Evolutionary conservation across 1,140 invertebrate species (phyloP), one percentile per base, ranked within the genome.

Genomic region (Hormaphis cornu): DNA sequence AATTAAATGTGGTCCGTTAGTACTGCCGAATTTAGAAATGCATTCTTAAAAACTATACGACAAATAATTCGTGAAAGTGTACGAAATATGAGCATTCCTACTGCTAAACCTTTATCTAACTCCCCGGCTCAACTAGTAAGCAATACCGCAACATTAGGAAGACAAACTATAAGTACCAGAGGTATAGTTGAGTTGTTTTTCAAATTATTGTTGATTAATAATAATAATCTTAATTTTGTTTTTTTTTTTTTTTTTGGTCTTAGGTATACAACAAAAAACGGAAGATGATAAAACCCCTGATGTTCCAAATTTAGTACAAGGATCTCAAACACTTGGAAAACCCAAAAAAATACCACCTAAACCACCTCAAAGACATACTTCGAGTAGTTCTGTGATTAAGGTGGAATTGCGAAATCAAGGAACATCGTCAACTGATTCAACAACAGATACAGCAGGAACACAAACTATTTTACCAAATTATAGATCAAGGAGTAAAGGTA

Each of bases 41-140:
- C 93, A 72, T 97, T 97, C 82, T 83, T 98, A 72, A 94, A 93
- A 79, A 96, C 93, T 52, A 97, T 97, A 73, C 84, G 94, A 59
- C 93, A 97, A 80, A 97, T 96, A 46, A 97, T 97, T 71, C 84
- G 94, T 69, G 95, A 97, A 79, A 93, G 90, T 69, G 93, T 95
- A 12, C 84, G 92, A 72, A 95, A 95, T 75, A 95, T 95, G 92
- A 93, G 88, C 75, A 90, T 95, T 80, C 92, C 93, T 70, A 85
- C 86, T 71, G 88, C 86, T 35, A 88, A 89, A 73, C 87, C 85
- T 42, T 80, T 80, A 40, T 72, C 77, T 58, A 78, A 80, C 44
- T 72, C 77, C 16, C 42, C 61, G n/a, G 73, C 72, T 22, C 73
- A 72, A 48, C 58, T 73, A 35, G 69, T 74, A 20, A 74, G 73